Evolutionary conservation across 2,113 vertebrate species (phyloP), one percentile per base, ranked within the genome.

Genomic region (Cynopterus brachyotis): DNA sequence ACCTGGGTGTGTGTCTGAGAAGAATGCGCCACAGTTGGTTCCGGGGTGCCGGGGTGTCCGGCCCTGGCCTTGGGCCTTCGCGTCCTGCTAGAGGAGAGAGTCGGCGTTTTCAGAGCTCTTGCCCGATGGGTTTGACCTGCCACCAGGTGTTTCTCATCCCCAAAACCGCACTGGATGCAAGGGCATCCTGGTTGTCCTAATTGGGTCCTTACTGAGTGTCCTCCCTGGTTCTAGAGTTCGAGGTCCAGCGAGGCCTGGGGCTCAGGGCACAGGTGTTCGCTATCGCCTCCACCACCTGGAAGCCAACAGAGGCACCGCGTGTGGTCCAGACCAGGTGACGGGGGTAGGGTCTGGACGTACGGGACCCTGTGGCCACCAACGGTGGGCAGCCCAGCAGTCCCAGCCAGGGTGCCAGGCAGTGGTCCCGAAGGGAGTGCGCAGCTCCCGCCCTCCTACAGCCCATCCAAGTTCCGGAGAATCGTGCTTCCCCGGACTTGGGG

Each of bases 281-380:
- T 53, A 59, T 37, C 5, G 32, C 19, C 32, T 81, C 26, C 4
- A 35, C 32, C 50, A 26, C 22, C 59, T 19, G 50, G 26, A 60
- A 42, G 7, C 9, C 10, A 60, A 42, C 16, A 35, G 67, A 81
- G 16, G 40, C 37, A 60, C 16, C 9, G 8, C 5, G 15, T 40
- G 1, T 17, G 30, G 40, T 57, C 59, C 67, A 75, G n/a, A 35
- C 32, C n/a, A 26, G 59, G 57, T 24, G 47, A 42, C 2, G 9
- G 17, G 7, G 15, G 62, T 2, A 9, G 37, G 13, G 9, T 72
- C 35, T 32, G 50, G 28, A 59, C n/a, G 9, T 6, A 9, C 0
- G 0, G 0, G 26, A 32, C 7, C 24, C 28, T 12, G 5, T 12
- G 8, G 8, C 62, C 4, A 9, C 26, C n/a, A 3, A 9, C 50